Base-by-base conservation (phyloP, 1,140 invertebrate species). In the Orchestia grillus region DNA sequence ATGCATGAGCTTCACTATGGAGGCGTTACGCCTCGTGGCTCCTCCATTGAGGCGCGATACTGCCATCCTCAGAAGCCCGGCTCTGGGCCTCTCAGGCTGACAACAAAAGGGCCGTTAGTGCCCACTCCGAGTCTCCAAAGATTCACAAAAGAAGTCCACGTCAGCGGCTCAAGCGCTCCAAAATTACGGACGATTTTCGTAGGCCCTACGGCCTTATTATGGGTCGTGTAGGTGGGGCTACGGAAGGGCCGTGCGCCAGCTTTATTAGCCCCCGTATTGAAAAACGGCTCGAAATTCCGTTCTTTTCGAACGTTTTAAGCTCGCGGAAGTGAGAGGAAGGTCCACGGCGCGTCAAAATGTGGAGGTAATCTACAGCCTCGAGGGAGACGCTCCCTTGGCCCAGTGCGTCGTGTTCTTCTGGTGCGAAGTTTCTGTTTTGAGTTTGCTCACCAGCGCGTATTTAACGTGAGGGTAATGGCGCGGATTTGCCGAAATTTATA, bases 161-260 rank as follows among this genome's bases (percentile, higher is more conserved):
- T 44, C 92, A 44, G 36, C 43, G 92, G 43, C 6, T 40, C 92
- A 94, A 44, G 40, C 36, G 19, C 41, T 11, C 6, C 36, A 94
- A 94, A 94, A 94, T 45, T 94, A 94, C 44, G 43, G 92, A 44
- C 43, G 44, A 45, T 94, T 94, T 94, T 94, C 36, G 43, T n/a
- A 45, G 92, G 36, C 92, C 92, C 6, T 94, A 44, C 44, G 11
- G 92, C 41, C 88, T 94, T 77, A 77, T 77, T 77, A 77, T 77
- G 28, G 47, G 62, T 77, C 62, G 62, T 77, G 11, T 36, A 77
- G 62, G 62, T 36, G 62, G 3, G 62, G 47, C 11, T 36, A 77
- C 62, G 62, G 62, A 28, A 8, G 36, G 36, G 62, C 62, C 28
- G 15, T 53, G 62, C 62, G 28, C 62, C 1, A 77, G 28, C 62